Base-by-base conservation (phyloP, 2,797 vertebrate genomes). In the Acestrorhynchus altus region DNA sequence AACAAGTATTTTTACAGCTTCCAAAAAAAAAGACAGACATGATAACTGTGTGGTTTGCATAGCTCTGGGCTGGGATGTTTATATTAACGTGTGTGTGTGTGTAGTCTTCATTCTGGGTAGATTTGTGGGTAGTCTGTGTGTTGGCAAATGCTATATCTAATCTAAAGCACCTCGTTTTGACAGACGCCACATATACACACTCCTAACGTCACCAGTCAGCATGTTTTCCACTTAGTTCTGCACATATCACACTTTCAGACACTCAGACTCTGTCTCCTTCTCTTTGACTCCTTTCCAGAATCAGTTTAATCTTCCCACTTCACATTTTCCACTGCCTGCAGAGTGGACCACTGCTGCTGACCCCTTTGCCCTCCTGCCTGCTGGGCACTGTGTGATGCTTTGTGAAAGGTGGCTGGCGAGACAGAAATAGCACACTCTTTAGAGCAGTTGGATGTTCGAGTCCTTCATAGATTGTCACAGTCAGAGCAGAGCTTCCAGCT, bases 11-110 rank as follows among this genome's bases (percentile, higher is more conserved):
- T 72, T 76, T 56, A 51, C 42, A 81, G 82, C 85, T 86, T 87
- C 84, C 80, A 78, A 4, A 54, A 65, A 74, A 84, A 83, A 60
- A 77, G 57, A 77, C 31, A n/a, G 26, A 42, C 64, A 60, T 60
- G 57, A 60, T n/a, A 12, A 8, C 12, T 6, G 16, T 52, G 15
- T 13, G 22, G 18, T 1, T 18, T 8, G 39, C 47, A 63, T 24
- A 12, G 12, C 39, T 18, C 35, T 60, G 35, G 35, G 20, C 20
- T 44, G 8, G 15, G 15, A 8, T 54, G 28, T 72, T 18, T 46
- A 47, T 70, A 22, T 57, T 1, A 18, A 13, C 46, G 49, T 67
- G 44, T 28, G 42, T 47, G 63, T 47, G 46, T 49, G 22, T 46
- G 26, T 66, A 35, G 28, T n/a, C n/a, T 40, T 10, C 31, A 35